Percentiles rank a stretch among this genome's conserved stretches.
Conservation (phyloP, 2,113 vertebrate species). For the Ceuthmochares aereus region DNA sequence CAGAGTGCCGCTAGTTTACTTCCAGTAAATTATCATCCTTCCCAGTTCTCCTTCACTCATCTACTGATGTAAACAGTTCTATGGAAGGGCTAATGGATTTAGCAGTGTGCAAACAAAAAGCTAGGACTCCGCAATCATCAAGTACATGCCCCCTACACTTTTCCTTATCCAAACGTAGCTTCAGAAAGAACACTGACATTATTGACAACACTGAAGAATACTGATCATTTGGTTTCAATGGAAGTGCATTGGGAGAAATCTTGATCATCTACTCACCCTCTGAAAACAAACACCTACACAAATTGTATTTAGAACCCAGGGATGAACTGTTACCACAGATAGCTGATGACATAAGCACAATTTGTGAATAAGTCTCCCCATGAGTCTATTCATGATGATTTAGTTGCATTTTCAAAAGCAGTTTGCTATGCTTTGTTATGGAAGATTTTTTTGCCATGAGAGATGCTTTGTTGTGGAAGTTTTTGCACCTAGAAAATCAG, state of each 20-base stretch:
- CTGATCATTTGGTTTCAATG: not conserved
- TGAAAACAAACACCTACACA: not conserved
- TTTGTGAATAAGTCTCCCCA: not conserved
- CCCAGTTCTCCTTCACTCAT: not conserved
- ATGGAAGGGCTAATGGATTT: not conserved
- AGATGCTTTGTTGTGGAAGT: not conserved
- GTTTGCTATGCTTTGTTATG: not conserved
- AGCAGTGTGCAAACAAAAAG: not conserved
- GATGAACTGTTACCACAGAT: not conserved
- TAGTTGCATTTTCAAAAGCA: not conserved
- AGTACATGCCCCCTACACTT: accelerated
- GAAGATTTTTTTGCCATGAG: not conserved
- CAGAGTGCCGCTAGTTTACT: not conserved
- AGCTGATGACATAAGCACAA: not conserved
- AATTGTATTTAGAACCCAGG: not conserved
- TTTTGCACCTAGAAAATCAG: not conserved
- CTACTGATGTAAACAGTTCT: not conserved
- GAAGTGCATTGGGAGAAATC: not conserved
- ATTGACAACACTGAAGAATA: not conserved
- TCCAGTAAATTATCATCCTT: not conserved
- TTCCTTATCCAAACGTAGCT: not conserved
- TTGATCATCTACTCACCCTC: not conserved
- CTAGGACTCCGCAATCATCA: not conserved
- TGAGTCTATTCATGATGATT: not conserved
- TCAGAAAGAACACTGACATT: not conserved